Base-by-base conservation (phyloP, 30 jellyfish, hydroid and myxozoan species). In the Rhopilema esculentum region DNA sequence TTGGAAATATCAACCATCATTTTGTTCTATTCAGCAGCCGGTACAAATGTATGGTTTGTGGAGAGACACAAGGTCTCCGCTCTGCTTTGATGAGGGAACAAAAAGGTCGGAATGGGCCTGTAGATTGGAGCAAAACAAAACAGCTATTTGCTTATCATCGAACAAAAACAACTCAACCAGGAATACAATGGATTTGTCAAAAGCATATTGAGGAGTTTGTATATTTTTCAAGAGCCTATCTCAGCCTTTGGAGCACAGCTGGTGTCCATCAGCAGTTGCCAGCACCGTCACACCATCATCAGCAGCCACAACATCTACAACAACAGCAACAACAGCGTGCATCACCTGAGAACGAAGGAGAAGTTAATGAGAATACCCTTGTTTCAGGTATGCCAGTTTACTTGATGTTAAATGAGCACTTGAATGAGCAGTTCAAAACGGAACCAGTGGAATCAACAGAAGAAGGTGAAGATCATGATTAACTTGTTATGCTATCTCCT, bases 31-130 rank as follows among this genome's bases (percentile, higher is more conserved):
- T 40, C 12, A 20, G 19, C 48, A 84, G 92, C 73, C 70, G 74
- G 32, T 72, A 21, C 87, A 84, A 84, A n/a, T 84, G 92, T 67
- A 84, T 84, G 92, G 92, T 84, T 24, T 84, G 92, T 69, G 92
- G 87, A 16, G 92, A 84, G 40, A 84, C 72, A 7, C 87, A 72
- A 28, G 86, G 87, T 22, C 81, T 84, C 1, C 57, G 92, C 17
- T 32, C 92, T 18, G 68, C 92, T n/a, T 82, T 84, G 24, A 70
- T 84, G 87, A 76, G 92, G 64, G 92, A 84, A 65, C 92, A 84
- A 65, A 84, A 84, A 57, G 92, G 92, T 20, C 71, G 92, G 29
- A 84, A 84, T 40, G 92, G 92, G 1, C 92, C 92, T 16, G 81
- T 84, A 1, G 92, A 84, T 69, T 84, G 92, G 92, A 84, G 40